Base-by-base conservation (phyloP, 2,797 vertebrate species). In the Liparis tanakae region DNA sequence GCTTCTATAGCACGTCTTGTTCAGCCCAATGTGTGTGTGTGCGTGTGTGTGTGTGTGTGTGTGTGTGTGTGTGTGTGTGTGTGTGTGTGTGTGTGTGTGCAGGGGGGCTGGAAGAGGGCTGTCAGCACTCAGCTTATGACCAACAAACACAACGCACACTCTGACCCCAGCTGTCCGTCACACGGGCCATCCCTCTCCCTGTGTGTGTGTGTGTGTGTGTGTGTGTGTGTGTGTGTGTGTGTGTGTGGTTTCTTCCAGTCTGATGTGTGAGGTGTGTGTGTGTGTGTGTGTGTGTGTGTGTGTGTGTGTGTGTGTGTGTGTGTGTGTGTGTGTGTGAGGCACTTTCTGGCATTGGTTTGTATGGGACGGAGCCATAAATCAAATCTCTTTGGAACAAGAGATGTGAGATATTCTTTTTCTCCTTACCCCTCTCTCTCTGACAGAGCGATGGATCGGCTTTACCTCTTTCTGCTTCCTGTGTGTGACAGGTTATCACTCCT, bases 101-200 rank as follows among this genome's bases (percentile, higher is more conserved):
- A 34, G 83, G 68, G 48, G 43, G 78, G 53, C 56, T 78, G 72
- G 66, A 67, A 72, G 68, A 60, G 56, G 92, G 84, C 94, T 97
- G 95, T 97, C 96, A 96, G 92, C 96, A 95, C 93, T 92, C 91
- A 70, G 83, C 93, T 85, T 86, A 82, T 86, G 84, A 85, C 92
- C 93, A 92, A 89, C 92, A 95, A 93, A 94, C 44, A 85, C 88
- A 90, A 91, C 86, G 80, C 92, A 93, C 82, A 86, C 85, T 91
- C 87, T 94, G 94, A 96, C 94, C 95, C 90, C 0, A 1, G 79
- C 85, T 90, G 95, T 96, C 95, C 93, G 86, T 96, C 95, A 95
- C 22, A 25, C 13, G 7, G 61, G 33, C 50, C 46, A 0, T 10
- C 51, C 58, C 41, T 57, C 74, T 75, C 46, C 64, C 61, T 58